Evolutionary conservation across 2,797 vertebrate genomes (phyloP), one percentile per base, ranked within the genome.

Genomic region (Poliocrania exsul): DNA sequence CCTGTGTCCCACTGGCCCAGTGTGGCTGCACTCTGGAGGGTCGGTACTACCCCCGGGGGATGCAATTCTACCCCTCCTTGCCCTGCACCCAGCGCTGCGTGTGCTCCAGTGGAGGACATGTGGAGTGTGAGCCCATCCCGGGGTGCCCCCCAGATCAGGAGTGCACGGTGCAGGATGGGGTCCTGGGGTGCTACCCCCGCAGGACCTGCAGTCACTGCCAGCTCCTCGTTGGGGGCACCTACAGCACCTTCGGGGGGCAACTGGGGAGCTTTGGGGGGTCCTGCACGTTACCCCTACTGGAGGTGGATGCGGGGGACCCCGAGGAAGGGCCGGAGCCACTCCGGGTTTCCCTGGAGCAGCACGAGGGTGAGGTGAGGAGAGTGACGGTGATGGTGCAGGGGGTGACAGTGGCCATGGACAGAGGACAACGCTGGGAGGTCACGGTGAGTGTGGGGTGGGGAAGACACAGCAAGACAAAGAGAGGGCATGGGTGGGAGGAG

Each of bases 181-280:
- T 96, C 25, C 96, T 96, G 92, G 98, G 98, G 24, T 99, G 99
- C 21, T 98, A 98, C 75, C 57, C 94, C 2, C 73, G 97, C 13
- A 97, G 54, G 20, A 5, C 79, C 9, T 98, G 97, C 0, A 97
- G 91, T 61, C 98, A 97, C 60, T 99, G 99, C 89, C 96, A 97
- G 5, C 93, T 98, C 4, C 97, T 98, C 0, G 98, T 99, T 1
- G 98, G 98, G 40, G 98, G 98, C 7, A 98, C 98, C 86, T 99
- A 98, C 77, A 95, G 97, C 93, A 98, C 98, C 44, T 99, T 98
- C 0, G 99, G 99, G 0, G 97, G 98, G 16, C 88, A 38, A 56
- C 89, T 92, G n/a, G 98, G 98, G 44, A 86, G 96, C 58, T 98
- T 98, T 84, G 98, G 98, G 89, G 98, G 98, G 1, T 97, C 97